These are phyloP conservation scores for Cottus gobio DNA, from an alignment of 2,113 vertebrate genomes.

Conservation along the genomic window DNA sequence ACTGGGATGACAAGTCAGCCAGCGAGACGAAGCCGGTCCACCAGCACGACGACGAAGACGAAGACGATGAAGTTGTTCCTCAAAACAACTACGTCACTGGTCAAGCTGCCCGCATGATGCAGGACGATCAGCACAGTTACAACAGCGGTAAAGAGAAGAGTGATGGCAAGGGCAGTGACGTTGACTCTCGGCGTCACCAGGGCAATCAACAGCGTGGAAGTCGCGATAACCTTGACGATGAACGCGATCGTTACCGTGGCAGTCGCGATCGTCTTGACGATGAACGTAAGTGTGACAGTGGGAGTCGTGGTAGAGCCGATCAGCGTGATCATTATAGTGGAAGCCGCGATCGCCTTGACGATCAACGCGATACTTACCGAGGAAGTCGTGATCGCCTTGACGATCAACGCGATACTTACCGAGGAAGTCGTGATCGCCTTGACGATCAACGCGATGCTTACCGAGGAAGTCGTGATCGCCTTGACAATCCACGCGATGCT, in stretches of 20 bases:
- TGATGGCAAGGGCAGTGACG: conserved; percentile 42
- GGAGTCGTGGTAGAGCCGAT: conserved; percentile 28
- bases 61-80: conserved; percentile 32
- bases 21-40: conserved; percentile 9
- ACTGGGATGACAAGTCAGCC: conserved; percentile 58
- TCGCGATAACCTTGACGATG: conserved; percentile 48
- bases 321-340: accelerated
- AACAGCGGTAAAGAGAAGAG: conserved; percentile 35
- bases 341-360: conserved; percentile 12
- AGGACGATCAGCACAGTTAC: conserved; percentile 53
- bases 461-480: conserved; percentile 20
- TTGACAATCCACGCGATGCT: conserved; percentile 3
- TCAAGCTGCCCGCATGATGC: conserved; percentile 6
- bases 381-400: conserved; percentile 33
- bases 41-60: conserved; percentile 32
- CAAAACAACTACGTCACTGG: not conserved
- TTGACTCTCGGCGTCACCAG: conserved; percentile 33
- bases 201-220: conserved; percentile 25
- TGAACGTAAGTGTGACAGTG: accelerated
- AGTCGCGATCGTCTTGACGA: conserved; percentile 32
- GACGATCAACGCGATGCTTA: conserved; percentile 3
- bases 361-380: not conserved
- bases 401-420: not conserved
- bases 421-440: conserved; percentile 41
- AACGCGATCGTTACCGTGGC: conserved; percentile 10